Percentiles rank a stretch among this genome's conserved stretches.
phyloP scores from a whole-genome alignment of 2,888 invertebrate species.

The Heliconius ismenius region DNA sequence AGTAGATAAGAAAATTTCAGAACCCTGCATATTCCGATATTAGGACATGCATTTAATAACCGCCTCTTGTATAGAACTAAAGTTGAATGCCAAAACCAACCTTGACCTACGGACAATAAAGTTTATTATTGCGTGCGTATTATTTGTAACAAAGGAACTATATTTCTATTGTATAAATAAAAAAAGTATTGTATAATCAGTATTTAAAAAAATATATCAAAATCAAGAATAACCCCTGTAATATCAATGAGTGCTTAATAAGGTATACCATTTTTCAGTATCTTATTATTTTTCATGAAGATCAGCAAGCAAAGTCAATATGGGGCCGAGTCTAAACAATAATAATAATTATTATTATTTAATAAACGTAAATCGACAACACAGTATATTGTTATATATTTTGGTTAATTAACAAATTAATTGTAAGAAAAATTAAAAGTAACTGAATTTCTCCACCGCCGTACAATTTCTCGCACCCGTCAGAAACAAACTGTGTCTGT shows the following conservation, averaged over 20 bases:
- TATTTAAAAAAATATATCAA: too few species aligned
- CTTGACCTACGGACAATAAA: background rate
- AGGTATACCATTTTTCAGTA: too few species aligned
- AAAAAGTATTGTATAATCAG: background rate
- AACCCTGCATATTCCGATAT: conserved; percentile 3
- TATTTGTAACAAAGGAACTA: background rate
- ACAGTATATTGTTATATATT: background rate
- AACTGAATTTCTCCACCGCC: background rate
- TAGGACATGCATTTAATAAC: conserved; percentile 2
- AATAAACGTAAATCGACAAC: background rate
- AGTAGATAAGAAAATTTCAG: background rate
- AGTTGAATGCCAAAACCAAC: background rate
- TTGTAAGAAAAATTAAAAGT: background rate
- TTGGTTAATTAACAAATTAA: background rate
- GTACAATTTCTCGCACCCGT: background rate
- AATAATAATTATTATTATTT: background rate
- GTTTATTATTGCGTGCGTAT: background rate
- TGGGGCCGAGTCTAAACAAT: background rate
- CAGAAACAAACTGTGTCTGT: background rate
- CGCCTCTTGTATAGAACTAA: background rate
- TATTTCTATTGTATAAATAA: background rate
- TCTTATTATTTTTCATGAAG: too few species aligned
- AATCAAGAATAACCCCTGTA: too few species aligned
- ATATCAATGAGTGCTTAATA: too few species aligned
- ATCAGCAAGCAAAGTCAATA: too few species aligned